Conservation (phyloP, 2,113 vertebrate genomes). For the Psammodynastes pulverulentus region DNA sequence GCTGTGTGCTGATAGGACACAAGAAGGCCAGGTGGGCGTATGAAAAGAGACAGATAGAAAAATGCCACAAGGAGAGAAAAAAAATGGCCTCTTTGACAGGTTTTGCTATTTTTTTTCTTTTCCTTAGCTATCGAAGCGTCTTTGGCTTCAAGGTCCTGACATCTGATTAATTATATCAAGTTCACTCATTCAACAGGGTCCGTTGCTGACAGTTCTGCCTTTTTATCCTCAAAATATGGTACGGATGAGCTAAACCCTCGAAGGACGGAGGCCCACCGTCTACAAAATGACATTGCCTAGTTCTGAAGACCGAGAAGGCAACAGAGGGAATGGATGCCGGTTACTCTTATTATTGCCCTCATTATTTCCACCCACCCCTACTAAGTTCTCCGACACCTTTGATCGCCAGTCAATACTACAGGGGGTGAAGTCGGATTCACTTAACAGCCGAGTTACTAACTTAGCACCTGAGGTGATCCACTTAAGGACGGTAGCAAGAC, state of each 20-base stretch:
- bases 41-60: constrained; percentile 9
- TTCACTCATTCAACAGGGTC: constrained; percentile 28
- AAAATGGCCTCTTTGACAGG: constrained; percentile 28
- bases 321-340: constrained; percentile 41
- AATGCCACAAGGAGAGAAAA: constrained; percentile 34
- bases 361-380: neutral
- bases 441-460: no score
- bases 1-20: neutral
- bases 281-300: constrained; percentile 6
- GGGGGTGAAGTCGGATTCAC: no score
- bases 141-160: constrained; percentile 47
- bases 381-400: constrained; percentile 58
- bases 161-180: constrained; percentile 45
- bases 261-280: neutral
- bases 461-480: no score
- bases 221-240: constrained; percentile 36
- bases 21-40: constrained; percentile 26
- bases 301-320: constrained; percentile 57
- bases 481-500: no score
- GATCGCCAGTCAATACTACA: no score
- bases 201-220: neutral
- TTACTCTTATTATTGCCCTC: neutral
- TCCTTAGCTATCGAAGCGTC: constrained; percentile 26
- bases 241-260: neutral
- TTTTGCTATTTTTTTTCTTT: neutral